Percentiles rank a stretch among this genome's conserved stretches.
Conservation (phyloP, 1,140 invertebrate genomes). For the Eueides isabella region DNA sequence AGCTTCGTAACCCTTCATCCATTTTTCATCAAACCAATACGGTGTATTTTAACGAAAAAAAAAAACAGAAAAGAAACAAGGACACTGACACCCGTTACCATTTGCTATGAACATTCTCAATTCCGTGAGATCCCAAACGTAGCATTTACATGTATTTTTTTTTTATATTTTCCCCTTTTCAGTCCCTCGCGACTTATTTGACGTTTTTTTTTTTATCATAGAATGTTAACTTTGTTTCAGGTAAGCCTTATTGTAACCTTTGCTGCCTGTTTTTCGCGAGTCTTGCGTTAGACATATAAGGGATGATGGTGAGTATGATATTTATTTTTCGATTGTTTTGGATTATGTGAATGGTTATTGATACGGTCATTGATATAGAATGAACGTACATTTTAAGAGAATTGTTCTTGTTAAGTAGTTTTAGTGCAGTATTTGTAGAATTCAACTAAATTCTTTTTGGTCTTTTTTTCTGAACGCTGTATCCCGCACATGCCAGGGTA, state of each 20-base stretch:
- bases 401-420: no score
- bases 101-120: slow-evolving; percentile 34
- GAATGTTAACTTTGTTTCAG: slow-evolving; percentile 59
- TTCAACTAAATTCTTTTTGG: no score
- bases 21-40: slow-evolving; percentile 23
- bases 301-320: neutral
- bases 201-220: slow-evolving; percentile 48
- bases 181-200: slow-evolving; percentile 47
- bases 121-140: slow-evolving; percentile 37
- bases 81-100: slow-evolving; percentile 9
- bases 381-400: no score
- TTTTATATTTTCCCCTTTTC: slow-evolving; percentile 6
- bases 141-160: slow-evolving; percentile 42
- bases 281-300: neutral
- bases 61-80: no score
- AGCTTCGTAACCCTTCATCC: neutral
- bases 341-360: neutral
- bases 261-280: neutral
- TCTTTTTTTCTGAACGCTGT: no score
- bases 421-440: no score
- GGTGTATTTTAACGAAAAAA: slow-evolving; percentile 18
- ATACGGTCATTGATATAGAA: no score
- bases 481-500: no score
- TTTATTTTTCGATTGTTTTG: neutral
- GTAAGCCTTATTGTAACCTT: slow-evolving; percentile 41